phyloP scores from a whole-genome alignment of 2,888 invertebrate species.

The Pegoplata infirma region DNA sequence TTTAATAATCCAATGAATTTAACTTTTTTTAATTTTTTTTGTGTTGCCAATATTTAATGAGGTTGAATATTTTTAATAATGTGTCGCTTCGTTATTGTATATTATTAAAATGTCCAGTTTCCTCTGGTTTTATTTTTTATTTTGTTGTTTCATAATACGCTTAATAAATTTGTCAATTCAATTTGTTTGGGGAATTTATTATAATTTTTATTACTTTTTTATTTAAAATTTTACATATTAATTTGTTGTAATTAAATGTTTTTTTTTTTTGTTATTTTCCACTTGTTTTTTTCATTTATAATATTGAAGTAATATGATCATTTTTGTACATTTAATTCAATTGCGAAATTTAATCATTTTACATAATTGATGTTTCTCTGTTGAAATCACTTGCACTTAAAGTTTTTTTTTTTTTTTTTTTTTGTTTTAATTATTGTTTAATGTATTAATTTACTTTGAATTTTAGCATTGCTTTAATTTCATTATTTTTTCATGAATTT shows the following conservation, averaged over 20 bases:
- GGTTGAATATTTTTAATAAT: background rate
- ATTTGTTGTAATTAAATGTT: conserved; percentile 50
- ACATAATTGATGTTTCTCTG: background rate
- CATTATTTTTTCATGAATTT: too few relatives aligned
- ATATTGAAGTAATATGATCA: conserved; percentile 44
- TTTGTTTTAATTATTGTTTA: too few relatives aligned
- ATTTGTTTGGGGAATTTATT: conserved; percentile 26
- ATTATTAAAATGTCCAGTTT: background rate
- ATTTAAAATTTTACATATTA: conserved; percentile 31
- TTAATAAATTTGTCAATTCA: conserved; percentile 55
- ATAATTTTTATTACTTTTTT: conserved; percentile 11
- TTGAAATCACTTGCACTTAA: conserved; percentile 1
- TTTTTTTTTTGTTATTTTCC: conserved; percentile 18
- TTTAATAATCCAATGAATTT: too few relatives aligned
- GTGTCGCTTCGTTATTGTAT: background rate
- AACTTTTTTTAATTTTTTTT: background rate
- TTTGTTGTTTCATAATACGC: conserved; percentile 11
- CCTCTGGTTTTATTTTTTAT: background rate
- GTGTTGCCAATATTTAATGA: background rate
- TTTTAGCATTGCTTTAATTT: too few relatives aligned
- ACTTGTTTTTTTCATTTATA: too few relatives aligned
- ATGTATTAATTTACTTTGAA: too few relatives aligned
- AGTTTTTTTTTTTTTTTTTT: too few relatives aligned
- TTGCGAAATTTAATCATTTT: conserved; percentile 17
- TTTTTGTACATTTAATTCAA: conserved; percentile 39